Evolutionary conservation across 2,113 vertebrate genomes (phyloP).

Genomic region (Hoplias malabaricus): DNA sequence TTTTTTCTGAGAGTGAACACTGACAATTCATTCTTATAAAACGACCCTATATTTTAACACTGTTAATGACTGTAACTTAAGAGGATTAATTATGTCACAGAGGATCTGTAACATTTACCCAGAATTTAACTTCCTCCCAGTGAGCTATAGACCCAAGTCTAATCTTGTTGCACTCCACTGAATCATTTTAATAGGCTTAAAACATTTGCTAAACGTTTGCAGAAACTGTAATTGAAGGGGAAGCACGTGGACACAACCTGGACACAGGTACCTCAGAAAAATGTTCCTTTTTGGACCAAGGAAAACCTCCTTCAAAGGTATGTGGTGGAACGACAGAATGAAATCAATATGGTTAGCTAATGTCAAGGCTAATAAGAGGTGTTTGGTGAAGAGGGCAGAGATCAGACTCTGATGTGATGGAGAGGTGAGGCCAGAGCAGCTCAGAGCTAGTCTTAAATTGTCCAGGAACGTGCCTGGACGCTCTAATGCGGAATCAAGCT

Average conservation of each 20-base stretch:
- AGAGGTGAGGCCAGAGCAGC: constrained; percentile 2
- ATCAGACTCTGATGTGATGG: constrained; percentile 5
- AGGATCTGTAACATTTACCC: constrained; percentile 6
- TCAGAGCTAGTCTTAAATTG: constrained; percentile 12
- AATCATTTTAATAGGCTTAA: background rate
- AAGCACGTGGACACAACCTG: background rate
- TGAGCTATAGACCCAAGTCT: background rate
- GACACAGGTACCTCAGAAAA: background rate
- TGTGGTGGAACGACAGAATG: constrained; percentile 4
- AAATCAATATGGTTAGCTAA: background rate
- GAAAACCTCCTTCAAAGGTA: background rate
- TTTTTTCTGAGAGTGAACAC: too few species aligned
- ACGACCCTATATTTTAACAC: too few species aligned
- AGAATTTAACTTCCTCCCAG: constrained; percentile 3
- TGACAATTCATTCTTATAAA: too few species aligned
- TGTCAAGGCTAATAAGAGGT: constrained; percentile 8
- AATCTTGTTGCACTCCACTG: background rate
- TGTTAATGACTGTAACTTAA: too few species aligned
- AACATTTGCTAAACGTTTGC: background rate
- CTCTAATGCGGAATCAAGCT: constrained; percentile 16
- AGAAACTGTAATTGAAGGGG: background rate
- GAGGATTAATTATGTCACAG: constrained; percentile 19
- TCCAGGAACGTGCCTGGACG: constrained; percentile 17
- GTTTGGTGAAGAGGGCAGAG: constrained; percentile 17
- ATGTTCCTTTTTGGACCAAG: background rate